Percentiles rank a stretch among this genome's conserved stretches.
These are phyloP conservation scores for Corydoras maculifer DNA, from an alignment of 2,113 vertebrate species.

Conservation along the genomic window DNA sequence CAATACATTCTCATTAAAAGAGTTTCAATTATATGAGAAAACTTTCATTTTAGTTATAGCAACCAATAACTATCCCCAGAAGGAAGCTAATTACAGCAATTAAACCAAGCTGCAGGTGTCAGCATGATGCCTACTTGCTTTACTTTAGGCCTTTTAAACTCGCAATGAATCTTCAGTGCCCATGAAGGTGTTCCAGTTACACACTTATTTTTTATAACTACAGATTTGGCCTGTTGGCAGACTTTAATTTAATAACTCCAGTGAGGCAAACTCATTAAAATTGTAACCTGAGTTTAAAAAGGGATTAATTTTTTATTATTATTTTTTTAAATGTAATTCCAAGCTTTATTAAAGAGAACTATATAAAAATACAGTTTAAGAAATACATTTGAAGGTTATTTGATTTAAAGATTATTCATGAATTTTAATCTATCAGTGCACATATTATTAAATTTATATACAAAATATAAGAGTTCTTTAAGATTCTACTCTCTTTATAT, in stretches of 20 bases:
- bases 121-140: conserved; percentile 21
- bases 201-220: neutral
- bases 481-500: too few species aligned
- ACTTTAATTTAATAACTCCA: conserved; percentile 1
- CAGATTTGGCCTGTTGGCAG: conserved; percentile 6
- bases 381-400: too few species aligned
- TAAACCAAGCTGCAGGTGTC: conserved; percentile 41
- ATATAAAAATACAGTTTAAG: too few species aligned
- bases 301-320: neutral
- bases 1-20: conserved; percentile 33
- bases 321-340: too few species aligned
- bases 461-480: too few species aligned
- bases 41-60: conserved; percentile 34
- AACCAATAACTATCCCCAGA: conserved; percentile 42
- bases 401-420: too few species aligned
- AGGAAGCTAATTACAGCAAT: conserved; percentile 45
- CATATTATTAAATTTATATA: too few species aligned
- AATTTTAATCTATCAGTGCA: too few species aligned
- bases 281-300: conserved; percentile 1
- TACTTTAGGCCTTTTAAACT: conserved; percentile 20
- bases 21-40: conserved; percentile 31
- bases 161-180: conserved; percentile 11
- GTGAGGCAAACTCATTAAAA: conserved; percentile 12
- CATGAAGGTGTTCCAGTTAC: conserved; percentile 2
- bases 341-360: too few species aligned